phyloP scores from a whole-genome alignment of 2,888 invertebrate genomes.

The Meandrusa payeni region DNA sequence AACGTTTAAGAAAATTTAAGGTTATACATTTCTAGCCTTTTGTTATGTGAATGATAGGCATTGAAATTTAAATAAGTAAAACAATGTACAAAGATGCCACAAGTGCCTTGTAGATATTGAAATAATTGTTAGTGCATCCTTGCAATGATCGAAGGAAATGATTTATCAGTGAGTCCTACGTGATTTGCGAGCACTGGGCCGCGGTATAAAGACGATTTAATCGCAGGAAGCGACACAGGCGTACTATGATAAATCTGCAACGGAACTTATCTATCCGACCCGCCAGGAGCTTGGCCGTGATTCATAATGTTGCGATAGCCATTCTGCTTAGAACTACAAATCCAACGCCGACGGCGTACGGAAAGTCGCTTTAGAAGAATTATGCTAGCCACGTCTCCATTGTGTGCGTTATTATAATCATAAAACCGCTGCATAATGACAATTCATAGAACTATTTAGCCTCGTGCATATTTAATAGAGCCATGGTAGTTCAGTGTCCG shows the following conservation, averaged over 20 bases:
- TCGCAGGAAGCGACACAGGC: conserved; percentile 69
- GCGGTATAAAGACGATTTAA: conserved; percentile 49
- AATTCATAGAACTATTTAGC: conserved; percentile 18
- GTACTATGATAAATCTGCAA: conserved; percentile 52
- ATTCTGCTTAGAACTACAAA: conserved; percentile 45
- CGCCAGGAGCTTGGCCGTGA: conserved; percentile 58
- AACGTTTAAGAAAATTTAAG: no score
- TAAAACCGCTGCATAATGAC: conserved; percentile 18
- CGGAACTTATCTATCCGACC: conserved; percentile 74
- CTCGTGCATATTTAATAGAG: conserved; percentile 3
- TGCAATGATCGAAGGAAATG: conserved; percentile 55
- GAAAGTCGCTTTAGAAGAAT: conserved; percentile 32
- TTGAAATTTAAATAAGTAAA: no score
- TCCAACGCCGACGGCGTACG: conserved; percentile 27
- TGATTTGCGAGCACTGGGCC: conserved; percentile 64
- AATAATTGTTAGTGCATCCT: conserved; percentile 32
- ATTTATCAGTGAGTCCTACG: conserved; percentile 63
- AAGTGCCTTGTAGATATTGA: conserved; percentile 8
- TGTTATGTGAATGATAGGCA: no score
- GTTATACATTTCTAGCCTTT: no score
- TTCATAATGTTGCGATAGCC: conserved; percentile 56
- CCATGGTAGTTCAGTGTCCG: no score
- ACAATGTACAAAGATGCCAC: not conserved
- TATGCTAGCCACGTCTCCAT: conserved; percentile 29
- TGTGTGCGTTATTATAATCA: conserved; percentile 23